phyloP scores from a whole-genome alignment of 30 jellyfish, hydroid and myxozoan genomes.

The Cassiopea andromeda region DNA sequence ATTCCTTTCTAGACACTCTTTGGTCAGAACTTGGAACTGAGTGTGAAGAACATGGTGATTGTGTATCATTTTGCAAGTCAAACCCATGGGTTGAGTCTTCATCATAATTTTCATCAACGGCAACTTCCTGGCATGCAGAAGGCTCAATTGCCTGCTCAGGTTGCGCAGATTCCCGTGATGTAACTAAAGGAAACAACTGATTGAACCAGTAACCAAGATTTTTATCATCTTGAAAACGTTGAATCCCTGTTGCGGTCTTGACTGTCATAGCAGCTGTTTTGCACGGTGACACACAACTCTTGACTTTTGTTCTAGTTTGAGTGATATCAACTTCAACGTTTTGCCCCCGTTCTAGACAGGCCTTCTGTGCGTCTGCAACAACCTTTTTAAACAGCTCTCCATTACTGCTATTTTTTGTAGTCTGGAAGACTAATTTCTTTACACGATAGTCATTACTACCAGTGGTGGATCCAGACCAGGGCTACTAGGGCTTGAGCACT shows the following conservation, averaged over 20 bases:
- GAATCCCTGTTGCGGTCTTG: conserved; percentile 51
- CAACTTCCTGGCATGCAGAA: background rate
- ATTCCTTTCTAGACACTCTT: too few species aligned
- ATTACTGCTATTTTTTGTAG: conserved; percentile 6
- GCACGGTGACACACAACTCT: conserved; percentile 41
- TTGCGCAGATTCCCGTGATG: conserved; percentile 56
- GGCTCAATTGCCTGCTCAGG: conserved; percentile 71
- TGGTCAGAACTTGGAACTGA: too few species aligned
- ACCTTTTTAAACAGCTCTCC: conserved; percentile 14
- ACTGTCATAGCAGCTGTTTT: conserved; percentile 63
- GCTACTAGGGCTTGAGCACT: too few species aligned
- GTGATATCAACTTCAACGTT: background rate
- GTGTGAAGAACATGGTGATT: too few species aligned
- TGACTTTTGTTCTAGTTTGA: conserved; percentile 42
- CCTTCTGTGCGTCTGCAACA: background rate
- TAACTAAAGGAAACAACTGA: conserved; percentile 48
- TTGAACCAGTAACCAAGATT: conserved; percentile 44
- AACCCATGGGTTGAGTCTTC: background rate
- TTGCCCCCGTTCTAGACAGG: background rate
- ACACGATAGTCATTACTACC: background rate
- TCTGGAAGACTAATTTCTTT: background rate
- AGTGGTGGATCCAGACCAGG: too few species aligned
- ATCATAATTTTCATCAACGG: background rate
- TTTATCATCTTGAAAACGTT: conserved; percentile 41
- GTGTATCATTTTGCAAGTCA: too few species aligned